phyloP scores from a whole-genome alignment of 2,888 invertebrate species.

The Rhagonycha fulva region DNA sequence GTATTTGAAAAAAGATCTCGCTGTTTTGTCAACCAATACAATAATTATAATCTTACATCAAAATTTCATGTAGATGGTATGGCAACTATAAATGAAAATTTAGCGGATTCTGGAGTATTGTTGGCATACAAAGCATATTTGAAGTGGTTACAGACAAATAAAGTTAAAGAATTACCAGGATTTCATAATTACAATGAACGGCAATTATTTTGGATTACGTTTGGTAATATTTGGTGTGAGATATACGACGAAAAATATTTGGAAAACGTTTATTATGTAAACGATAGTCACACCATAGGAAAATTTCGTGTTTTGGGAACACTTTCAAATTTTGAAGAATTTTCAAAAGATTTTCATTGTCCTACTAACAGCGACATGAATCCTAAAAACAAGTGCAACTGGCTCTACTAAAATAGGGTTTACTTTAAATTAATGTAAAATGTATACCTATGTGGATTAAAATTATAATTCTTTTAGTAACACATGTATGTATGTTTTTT shows the following conservation, averaged over 20 bases:
- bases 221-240: constrained; percentile 12
- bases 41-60: not conserved
- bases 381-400: not conserved
- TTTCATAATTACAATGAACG: not conserved
- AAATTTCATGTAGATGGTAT: not conserved
- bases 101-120: not conserved
- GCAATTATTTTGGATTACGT: constrained; percentile 8
- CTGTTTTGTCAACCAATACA: constrained; percentile 3
- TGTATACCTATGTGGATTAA: too few relatives aligned
- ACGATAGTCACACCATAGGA: not conserved
- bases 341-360: constrained; percentile 8
- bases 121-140: constrained; percentile 4
- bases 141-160: not conserved
- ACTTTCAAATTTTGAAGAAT: not conserved
- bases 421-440: too few relatives aligned
- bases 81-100: constrained; percentile 5
- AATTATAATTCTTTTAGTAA: too few relatives aligned
- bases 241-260: not conserved
- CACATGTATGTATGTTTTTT: too few relatives aligned
- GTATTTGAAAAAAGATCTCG: not conserved
- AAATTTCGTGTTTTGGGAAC: constrained; percentile 4
- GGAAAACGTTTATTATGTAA: not conserved
- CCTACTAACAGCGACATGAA: not conserved
- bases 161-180: constrained; percentile 5
- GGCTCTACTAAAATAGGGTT: too few relatives aligned